Base-by-base conservation (phyloP, 1,140 invertebrate genomes). In the Nomia melanderi region DNA sequence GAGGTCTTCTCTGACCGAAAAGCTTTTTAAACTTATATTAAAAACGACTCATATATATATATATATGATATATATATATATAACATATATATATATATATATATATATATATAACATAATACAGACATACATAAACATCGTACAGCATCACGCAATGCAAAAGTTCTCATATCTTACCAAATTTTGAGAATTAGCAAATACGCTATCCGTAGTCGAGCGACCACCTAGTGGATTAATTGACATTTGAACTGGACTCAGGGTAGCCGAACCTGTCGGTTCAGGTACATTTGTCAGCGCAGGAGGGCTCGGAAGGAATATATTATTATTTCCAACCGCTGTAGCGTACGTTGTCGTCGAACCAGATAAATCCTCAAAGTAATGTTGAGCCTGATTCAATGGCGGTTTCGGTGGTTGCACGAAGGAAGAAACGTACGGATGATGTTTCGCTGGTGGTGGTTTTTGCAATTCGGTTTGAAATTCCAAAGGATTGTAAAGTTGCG, bases 201-300 rank as follows among this genome's bases (percentile, higher is more conserved):
- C 71, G 1, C 85, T 87, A 25, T 90, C 89, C 17, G 74, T 74
- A 0, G 63, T 77, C 0, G 72, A 44, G 0, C 88, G 88, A 44
- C 60, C 87, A 41, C 65, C 83, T 25, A 80, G 69, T 23, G 85
- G 85, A 72, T 87, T 92, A 44, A 88, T 71, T 7, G 91, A 91
- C 79, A 89, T 90, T 77, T 92, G 91, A 5, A 87, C 86, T 1
- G 90, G 89, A 78, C 69, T 91, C 5, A 92, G 80, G 11, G 89
- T 92, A 31, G 91, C 91, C 64, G 87, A 82, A 60, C 90, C 90
- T 1, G 89, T 89, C 2, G 88, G 84, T 81, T 92, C 89, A 11
- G 89, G 90, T 65, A 90, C 81, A n/a, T 77, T 78, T 25, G 80
- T 66, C 53, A 84, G 75, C 14, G 77, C 69, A 57, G 44, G 1